These are phyloP conservation scores for Brachionus asplanchnoidis DNA, from an alignment of 1,140 invertebrate species.

Conservation along the genomic window DNA sequence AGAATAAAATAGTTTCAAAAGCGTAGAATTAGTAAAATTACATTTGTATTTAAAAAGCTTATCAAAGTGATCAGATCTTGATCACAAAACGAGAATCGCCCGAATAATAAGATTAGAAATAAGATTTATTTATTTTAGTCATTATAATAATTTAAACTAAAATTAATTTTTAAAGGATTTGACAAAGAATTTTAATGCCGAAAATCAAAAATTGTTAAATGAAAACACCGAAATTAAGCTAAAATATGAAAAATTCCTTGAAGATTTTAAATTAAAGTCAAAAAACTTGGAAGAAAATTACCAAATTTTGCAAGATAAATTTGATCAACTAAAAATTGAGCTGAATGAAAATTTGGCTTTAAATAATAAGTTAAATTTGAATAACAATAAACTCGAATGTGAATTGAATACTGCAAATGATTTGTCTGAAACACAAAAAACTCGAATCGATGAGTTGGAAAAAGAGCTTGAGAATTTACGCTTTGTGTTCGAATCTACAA, in stretches of 20 bases:
- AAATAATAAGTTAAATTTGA: conserved; percentile 21
- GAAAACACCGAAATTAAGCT: conserved; percentile 25
- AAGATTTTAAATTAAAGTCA: conserved; percentile 51
- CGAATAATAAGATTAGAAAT: too few relatives aligned
- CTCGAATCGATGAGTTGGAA: conserved; percentile 28
- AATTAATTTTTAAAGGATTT: background rate
- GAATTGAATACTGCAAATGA: background rate
- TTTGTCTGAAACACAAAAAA: background rate
- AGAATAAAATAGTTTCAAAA: too few relatives aligned
- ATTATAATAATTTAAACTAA: too few relatives aligned
- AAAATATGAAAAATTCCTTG: conserved; percentile 49
- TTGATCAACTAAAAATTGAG: conserved; percentile 45
- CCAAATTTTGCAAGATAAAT: conserved; percentile 46
- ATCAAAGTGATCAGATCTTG: too few relatives aligned
- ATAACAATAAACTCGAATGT: conserved; percentile 14
- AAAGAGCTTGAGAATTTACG: conserved; percentile 26
- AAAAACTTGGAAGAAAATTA: conserved; percentile 49
- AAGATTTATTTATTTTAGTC: too few relatives aligned
- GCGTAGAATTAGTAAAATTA: too few relatives aligned
- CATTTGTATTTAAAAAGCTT: too few relatives aligned
- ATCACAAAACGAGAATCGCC: too few relatives aligned
- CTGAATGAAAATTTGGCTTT: conserved; percentile 44
- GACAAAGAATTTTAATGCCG: conserved; percentile 34
- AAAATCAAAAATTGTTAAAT: conserved; percentile 24
- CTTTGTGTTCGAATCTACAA: conserved; percentile 12